Evolutionary conservation across 2,797 vertebrate species (phyloP).

Genomic region (Acridotheres tristis): DNA sequence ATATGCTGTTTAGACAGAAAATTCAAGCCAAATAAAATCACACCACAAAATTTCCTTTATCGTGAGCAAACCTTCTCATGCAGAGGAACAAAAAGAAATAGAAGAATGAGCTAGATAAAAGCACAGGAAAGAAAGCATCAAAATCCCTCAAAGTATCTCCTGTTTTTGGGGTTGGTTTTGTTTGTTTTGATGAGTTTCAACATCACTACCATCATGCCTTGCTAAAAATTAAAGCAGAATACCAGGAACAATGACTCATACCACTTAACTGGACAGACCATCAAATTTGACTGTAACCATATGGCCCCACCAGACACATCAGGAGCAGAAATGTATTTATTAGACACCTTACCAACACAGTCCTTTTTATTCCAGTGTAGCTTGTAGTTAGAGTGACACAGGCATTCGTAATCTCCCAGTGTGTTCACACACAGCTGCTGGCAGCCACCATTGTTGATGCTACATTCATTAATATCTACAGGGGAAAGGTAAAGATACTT

Average conservation of each 20-base stretch:
- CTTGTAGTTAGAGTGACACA: slow-evolving; percentile 87
- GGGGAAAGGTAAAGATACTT: slow-evolving; percentile 24
- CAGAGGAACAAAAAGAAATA: slow-evolving; percentile 52
- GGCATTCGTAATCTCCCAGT: slow-evolving; percentile 87
- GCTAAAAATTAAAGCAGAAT: neutral
- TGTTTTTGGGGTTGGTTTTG: slow-evolving; percentile 79
- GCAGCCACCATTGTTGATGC: slow-evolving; percentile 94
- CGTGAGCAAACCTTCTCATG: neutral
- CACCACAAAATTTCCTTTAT: neutral
- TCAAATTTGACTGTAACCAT: neutral
- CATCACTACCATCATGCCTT: neutral
- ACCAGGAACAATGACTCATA: neutral
- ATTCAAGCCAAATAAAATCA: neutral
- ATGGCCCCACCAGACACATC: neutral
- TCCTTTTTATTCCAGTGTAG: slow-evolving; percentile 99
- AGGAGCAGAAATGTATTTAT: neutral
- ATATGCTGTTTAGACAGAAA: neutral
- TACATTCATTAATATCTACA: slow-evolving; percentile 94
- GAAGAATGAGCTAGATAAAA: slow-evolving; percentile 59
- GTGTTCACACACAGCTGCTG: slow-evolving; percentile 91
- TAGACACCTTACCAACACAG: slow-evolving; percentile 90
- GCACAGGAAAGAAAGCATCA: slow-evolving; percentile 72
- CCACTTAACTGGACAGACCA: neutral
- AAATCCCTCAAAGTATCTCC: slow-evolving; percentile 93
- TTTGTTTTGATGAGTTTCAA: slow-evolving; percentile 55